Base-by-base conservation (phyloP, 2,797 vertebrate genomes). In the Stomatorhinus walkeri region DNA sequence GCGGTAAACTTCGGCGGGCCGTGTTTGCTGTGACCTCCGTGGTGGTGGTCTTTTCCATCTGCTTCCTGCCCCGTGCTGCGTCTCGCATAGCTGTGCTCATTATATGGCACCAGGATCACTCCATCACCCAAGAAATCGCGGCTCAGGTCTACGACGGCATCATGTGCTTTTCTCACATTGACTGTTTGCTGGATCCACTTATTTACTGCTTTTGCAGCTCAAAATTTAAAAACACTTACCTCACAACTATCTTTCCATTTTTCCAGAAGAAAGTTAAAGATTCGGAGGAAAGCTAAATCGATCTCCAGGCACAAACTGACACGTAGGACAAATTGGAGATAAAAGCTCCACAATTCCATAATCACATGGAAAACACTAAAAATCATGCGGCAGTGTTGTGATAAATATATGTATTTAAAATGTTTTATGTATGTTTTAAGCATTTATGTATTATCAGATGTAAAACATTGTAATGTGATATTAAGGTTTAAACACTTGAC, bases 201-300 rank as follows among this genome's bases (percentile, higher is more conserved):
- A 81, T 96, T 88, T 96, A 96, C 93, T 96, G 96, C 91, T 94
- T 96, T 91, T 94, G 94, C 61, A 96, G 94, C 92, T 95, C 94
- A 76, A 95, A 95, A 91, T 96, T 96, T 43, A 96, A 96, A 89
- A 84, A 84, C 0, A 46, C 96, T 3, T 96, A 96, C 28, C 40
- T 95, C 28, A 72, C 91, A 16, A 94, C 22, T 3, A 95, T 94
- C 87, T 94, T 95, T 56, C 94, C 94, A 0, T 95, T 89, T 89
- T 85, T 95, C 1, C 0, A 84, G 40, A 92, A 91, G 32, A 43
- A 36, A 0, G 1, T 40, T 24, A 76, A 36, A 49, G n/a, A 87
- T 19, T 36, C 56, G 22, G 40, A 61, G 6, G 2, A 91, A 93
- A 0, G 93, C 87, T 91, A 90, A 86, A 86, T 32, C 84, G 16